Conservation (phyloP, 2,113 vertebrate genomes). For the Mastomys natalensis region DNA sequence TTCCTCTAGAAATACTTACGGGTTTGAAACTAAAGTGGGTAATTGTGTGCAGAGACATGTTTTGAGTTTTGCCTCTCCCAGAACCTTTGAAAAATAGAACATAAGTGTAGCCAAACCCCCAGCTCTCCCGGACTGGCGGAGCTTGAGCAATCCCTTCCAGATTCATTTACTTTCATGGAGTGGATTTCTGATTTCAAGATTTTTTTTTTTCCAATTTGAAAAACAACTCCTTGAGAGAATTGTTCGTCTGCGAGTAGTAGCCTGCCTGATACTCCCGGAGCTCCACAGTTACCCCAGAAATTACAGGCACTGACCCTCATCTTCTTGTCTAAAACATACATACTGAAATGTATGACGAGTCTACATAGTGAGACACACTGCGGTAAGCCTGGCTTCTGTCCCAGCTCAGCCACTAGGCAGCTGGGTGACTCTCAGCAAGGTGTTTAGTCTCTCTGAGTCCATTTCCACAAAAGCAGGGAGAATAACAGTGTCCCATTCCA, state of each 20-base stretch:
- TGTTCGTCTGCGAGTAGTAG: slow-evolving; percentile 16
- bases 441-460: background rate
- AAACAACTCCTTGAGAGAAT: slow-evolving; percentile 56
- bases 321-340: slow-evolving; percentile 40
- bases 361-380: slow-evolving; percentile 7
- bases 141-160: slow-evolving; percentile 72
- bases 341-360: slow-evolving; percentile 23
- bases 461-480: background rate
- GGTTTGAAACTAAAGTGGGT: slow-evolving; percentile 62
- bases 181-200: slow-evolving; percentile 66
- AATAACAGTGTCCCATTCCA: background rate
- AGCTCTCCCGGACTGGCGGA: slow-evolving; percentile 63
- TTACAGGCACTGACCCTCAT: background rate
- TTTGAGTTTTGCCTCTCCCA: slow-evolving; percentile 74
- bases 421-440: background rate
- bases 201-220: slow-evolving; percentile 25
- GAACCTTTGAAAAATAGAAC: slow-evolving; percentile 76
- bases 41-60: slow-evolving; percentile 75
- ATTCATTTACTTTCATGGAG: slow-evolving; percentile 68
- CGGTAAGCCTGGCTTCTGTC: background rate
- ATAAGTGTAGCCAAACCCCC: slow-evolving; percentile 71
- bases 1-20: slow-evolving; percentile 57
- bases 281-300: background rate
- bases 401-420: background rate
- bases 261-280: slow-evolving; percentile 14